Percentiles rank a stretch among this genome's conserved stretches.
Conservation (phyloP, 2,888 invertebrate genomes). For the Acrobasis consociella region DNA sequence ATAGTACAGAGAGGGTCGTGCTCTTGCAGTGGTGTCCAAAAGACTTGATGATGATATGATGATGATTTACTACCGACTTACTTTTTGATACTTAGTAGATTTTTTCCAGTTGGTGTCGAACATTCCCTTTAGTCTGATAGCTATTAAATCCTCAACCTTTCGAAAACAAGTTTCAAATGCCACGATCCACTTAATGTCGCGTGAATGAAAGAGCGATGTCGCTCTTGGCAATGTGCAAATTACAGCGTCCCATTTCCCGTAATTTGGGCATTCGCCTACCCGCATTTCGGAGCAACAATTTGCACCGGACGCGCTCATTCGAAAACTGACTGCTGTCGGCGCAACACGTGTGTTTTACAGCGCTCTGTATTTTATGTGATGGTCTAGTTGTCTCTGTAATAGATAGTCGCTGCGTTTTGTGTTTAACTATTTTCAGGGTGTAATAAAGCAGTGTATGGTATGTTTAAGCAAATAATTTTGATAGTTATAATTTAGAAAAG, state of each 20-base stretch:
- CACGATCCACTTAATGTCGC: slow-evolving; percentile 23
- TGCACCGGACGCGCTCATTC: slow-evolving; percentile 66
- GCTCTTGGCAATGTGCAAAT: slow-evolving; percentile 54
- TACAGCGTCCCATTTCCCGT: slow-evolving; percentile 63
- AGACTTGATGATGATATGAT: too few relatives aligned
- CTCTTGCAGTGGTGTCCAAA: too few relatives aligned
- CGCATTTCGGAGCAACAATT: slow-evolving; percentile 63
- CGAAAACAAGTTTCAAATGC: slow-evolving; percentile 17
- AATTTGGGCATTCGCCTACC: slow-evolving; percentile 65
- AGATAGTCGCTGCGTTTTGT: slow-evolving; percentile 11
- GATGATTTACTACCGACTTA: too few relatives aligned
- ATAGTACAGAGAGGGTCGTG: too few relatives aligned
- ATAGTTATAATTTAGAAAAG: too few relatives aligned
- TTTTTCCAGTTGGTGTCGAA: too few relatives aligned
- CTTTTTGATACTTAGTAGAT: too few relatives aligned
- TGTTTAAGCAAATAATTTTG: too few relatives aligned
- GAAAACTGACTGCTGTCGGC: slow-evolving; percentile 47
- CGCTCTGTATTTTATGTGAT: slow-evolving; percentile 64
- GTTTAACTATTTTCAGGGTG: slow-evolving; percentile 4
- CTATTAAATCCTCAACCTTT: slow-evolving; percentile 4
- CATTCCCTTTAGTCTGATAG: neutral
- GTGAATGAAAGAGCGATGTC: slow-evolving; percentile 24
- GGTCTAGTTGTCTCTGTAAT: slow-evolving; percentile 18
- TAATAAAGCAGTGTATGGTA: neutral
- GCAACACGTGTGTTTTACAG: slow-evolving; percentile 68